These are phyloP conservation scores for Coptotermes formosanus DNA, from an alignment of 1,140 invertebrate genomes.

Conservation along the genomic window DNA sequence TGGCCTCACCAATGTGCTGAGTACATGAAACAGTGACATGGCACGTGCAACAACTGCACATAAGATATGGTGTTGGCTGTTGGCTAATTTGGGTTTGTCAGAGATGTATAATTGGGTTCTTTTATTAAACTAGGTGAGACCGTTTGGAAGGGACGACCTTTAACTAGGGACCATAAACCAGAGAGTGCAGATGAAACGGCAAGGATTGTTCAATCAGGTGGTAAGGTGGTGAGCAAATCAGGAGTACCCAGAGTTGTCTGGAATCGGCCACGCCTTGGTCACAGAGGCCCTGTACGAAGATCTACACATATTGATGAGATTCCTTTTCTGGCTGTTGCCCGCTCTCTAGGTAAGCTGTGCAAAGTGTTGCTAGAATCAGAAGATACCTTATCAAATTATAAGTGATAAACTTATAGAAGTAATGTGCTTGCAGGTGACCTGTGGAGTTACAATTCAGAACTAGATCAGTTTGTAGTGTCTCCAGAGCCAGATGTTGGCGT, in stretches of 20 bases:
- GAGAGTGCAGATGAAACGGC: constrained; percentile 82
- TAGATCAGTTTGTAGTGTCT: constrained; percentile 92
- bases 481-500: constrained; percentile 94
- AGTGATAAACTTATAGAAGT: not conserved
- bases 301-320: constrained; percentile 91
- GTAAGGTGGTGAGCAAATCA: constrained; percentile 84
- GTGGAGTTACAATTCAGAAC: constrained; percentile 92
- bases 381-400: not conserved
- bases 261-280: constrained; percentile 83
- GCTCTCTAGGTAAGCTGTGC: constrained; percentile 72
- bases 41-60: no score
- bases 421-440: constrained; percentile 68
- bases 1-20: no score
- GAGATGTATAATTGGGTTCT: not conserved
- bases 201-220: constrained; percentile 74
- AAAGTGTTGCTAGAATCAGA: not conserved
- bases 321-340: constrained; percentile 92
- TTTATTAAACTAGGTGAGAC: constrained; percentile 49
- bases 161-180: constrained; percentile 94
- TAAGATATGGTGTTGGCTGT: not conserved
- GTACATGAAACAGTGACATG: no score
- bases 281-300: constrained; percentile 75
- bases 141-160: constrained; percentile 73
- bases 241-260: constrained; percentile 95
- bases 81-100: not conserved